A percentile compares a stretch with the other conserved stretches of the same genome.
Evolutionary conservation across 1,140 invertebrate species (phyloP).

Genomic region (Babylonia areolata): DNA sequence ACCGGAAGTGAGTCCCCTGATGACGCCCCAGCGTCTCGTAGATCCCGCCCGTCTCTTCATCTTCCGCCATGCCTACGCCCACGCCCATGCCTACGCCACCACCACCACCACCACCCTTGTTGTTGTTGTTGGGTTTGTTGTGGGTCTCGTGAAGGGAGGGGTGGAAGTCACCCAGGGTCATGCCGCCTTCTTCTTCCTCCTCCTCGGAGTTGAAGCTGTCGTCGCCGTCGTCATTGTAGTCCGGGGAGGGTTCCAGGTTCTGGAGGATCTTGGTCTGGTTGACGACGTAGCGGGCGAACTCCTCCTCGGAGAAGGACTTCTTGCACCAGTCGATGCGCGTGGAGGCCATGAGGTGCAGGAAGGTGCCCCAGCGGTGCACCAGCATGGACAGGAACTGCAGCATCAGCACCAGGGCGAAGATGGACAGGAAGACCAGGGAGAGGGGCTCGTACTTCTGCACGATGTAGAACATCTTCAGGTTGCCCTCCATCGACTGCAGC

Average conservation of each 20-base stretch:
- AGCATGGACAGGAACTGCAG: slow-evolving; percentile 78
- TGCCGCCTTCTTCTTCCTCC: slow-evolving; percentile 49
- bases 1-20: not conserved
- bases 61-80: not conserved
- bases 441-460: slow-evolving; percentile 74
- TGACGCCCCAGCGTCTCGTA: slow-evolving; percentile 43
- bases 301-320: slow-evolving; percentile 73
- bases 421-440: slow-evolving; percentile 76
- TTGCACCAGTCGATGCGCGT: slow-evolving; percentile 92
- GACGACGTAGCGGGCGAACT: slow-evolving; percentile 69
- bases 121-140: too few species aligned
- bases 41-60: slow-evolving; percentile 27
- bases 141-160: slow-evolving; percentile 30
- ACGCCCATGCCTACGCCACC: not conserved
- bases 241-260: slow-evolving; percentile 64
- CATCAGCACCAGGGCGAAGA: slow-evolving; percentile 81
- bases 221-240: slow-evolving; percentile 61
- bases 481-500: slow-evolving; percentile 83
- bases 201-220: slow-evolving; percentile 32
- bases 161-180: slow-evolving; percentile 47
- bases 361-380: slow-evolving; percentile 88
- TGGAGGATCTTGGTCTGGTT: slow-evolving; percentile 65
- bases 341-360: slow-evolving; percentile 97
- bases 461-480: slow-evolving; percentile 72
- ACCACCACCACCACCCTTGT: not conserved